These are phyloP conservation scores for Rosalia funebris DNA, from an alignment of 2,888 invertebrate species.

Conservation along the genomic window DNA sequence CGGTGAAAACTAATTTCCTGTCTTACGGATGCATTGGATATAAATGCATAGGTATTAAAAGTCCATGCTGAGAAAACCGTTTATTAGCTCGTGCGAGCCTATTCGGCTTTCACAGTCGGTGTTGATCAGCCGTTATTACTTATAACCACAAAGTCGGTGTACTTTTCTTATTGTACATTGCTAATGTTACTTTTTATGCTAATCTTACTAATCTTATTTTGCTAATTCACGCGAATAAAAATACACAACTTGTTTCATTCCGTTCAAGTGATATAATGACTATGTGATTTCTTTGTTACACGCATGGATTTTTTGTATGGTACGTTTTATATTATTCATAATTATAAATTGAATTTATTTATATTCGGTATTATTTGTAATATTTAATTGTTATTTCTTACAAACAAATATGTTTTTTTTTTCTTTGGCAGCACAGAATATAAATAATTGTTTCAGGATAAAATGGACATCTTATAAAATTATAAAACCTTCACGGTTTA, in stretches of 20 bases:
- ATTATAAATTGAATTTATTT: too few relatives aligned
- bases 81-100: constrained; percentile 13
- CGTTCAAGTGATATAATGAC: not conserved
- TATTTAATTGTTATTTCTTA: too few relatives aligned
- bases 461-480: too few relatives aligned
- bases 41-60: constrained; percentile 1
- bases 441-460: too few relatives aligned
- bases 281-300: not conserved
- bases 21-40: too few relatives aligned
- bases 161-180: constrained; percentile 5
- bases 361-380: too few relatives aligned
- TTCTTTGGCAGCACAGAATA: too few relatives aligned
- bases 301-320: not conserved
- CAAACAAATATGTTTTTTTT: too few relatives aligned
- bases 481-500: too few relatives aligned
- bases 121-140: constrained; percentile 31
- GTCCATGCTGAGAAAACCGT: constrained; percentile 5
- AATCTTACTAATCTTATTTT: too few relatives aligned
- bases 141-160: constrained; percentile 22
- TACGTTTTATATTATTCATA: not conserved
- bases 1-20: too few relatives aligned
- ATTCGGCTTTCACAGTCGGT: constrained; percentile 41
- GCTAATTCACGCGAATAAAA: not conserved
- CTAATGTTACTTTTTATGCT: too few relatives aligned
- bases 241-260: not conserved